A percentile compares a stretch with the other conserved stretches of the same genome.
These are phyloP conservation scores for Protosalanx chinensis DNA, from an alignment of 2,797 vertebrate species.

Conservation along the genomic window DNA sequence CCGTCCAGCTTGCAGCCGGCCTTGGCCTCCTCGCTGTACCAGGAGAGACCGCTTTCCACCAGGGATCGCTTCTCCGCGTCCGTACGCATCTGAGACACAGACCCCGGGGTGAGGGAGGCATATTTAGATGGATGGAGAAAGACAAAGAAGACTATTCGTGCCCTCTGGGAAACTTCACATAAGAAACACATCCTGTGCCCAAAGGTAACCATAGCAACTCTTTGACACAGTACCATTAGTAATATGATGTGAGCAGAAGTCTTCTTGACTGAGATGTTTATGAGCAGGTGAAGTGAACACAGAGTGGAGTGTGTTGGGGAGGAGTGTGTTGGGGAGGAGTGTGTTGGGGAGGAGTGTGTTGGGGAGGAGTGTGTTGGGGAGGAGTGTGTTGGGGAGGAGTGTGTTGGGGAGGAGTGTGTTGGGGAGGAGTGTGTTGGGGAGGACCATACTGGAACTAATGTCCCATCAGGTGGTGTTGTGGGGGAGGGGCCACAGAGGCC, in stretches of 20 bases:
- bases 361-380: too few species aligned
- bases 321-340: too few species aligned
- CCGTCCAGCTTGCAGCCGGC: conserved; percentile 74
- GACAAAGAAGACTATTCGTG: too few species aligned
- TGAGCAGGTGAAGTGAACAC: background rate
- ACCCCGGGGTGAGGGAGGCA: conserved; percentile 13
- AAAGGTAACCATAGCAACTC: background rate
- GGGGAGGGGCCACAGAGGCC: conserved; percentile 46
- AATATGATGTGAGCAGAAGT: background rate
- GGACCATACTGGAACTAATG: conserved; percentile 31
- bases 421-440: too few species aligned
- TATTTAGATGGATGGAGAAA: too few species aligned
- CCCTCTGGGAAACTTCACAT: too few species aligned
- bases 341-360: too few species aligned
- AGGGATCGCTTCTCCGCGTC: conserved; percentile 97
- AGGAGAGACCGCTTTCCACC: conserved; percentile 93
- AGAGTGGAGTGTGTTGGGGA: conserved; percentile 4
- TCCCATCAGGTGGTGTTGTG: conserved; percentile 33
- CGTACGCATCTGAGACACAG: conserved; percentile 82
- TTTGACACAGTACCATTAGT: too few species aligned
- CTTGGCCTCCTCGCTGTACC: conserved; percentile 93
- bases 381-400: too few species aligned
- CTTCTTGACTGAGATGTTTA: conserved; percentile 3
- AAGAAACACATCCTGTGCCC: background rate
- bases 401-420: too few species aligned